Base-by-base conservation (phyloP, 2,113 vertebrate genomes). In the Microcebus lehilahytsara region DNA sequence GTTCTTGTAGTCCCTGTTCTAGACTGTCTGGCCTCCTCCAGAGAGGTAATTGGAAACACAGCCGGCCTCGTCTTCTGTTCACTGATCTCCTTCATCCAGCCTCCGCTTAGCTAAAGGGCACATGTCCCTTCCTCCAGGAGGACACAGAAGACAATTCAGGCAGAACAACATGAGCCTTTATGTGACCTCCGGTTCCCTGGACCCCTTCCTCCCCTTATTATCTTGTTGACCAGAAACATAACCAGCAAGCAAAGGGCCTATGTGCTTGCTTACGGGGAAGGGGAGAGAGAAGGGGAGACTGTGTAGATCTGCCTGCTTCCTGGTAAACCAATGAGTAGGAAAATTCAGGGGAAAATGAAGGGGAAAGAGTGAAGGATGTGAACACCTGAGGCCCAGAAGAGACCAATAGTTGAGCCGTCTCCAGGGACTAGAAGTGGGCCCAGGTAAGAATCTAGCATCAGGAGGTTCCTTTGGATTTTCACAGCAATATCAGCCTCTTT, bases 31-130 rank as follows among this genome's bases (percentile, higher is more conserved):
- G 92, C 94, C 78, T 93, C 97, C 92, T 96, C 75, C 72, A 8
- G 95, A 97, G 94, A 93, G 49, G 27, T 89, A 97, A 97, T 95
- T 98, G 92, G 84, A 96, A 94, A 93, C 90, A 71, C 96, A 95
- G 95, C 69, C 9, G 80, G 96, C 27, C 19, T 22, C 9, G 12
- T 95, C 58, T 95, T 81, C 95, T 97, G 79, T 58, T 97, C 96
- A 96, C 85, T 91, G 93, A 93, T 46, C n/a, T 66, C 40, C 34
- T 89, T 32, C 20, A 67, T 69, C 13, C 23, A 78, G 75, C 60
- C 34, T 95, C 51, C 72, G 27, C 37, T 49, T 85, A 96, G 93
- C 89, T 77, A 40, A 81, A 93, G 90, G 91, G 40, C 60, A 88
- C 27, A 19, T 4, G 77, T 87, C 25, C 22, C 25, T 53, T 77